Base-by-base conservation (phyloP, 2,888 invertebrate genomes). In the Drosophila fungiperda region DNA sequence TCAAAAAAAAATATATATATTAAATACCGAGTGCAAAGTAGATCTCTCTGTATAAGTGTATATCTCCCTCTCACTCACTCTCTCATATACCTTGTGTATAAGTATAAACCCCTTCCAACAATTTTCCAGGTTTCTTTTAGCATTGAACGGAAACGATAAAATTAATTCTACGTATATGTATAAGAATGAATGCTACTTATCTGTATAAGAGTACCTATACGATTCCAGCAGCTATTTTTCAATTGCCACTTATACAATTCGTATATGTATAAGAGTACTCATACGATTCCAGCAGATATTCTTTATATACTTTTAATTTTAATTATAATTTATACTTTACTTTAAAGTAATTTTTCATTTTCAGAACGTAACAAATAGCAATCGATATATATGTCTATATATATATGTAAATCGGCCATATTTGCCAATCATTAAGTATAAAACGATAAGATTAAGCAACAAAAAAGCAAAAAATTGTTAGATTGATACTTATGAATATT, bases 401-500 rank as follows among this genome's bases (percentile, higher is more conserved):
- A 50, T 60, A 53, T 59, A 29, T 62, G 48, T 80, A 80, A 54
- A 64, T 72, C 65, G 53, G 45, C 61, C 49, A 68, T 65, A 73
- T 53, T 72, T 73, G 62, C 64, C 80, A 76, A 77, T 66, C 50
- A 78, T 42, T 81, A 77, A 77, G 57, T 81, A 48, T 80, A 64
- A 45, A 20, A 45, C 20, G 61, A 54, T 77, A 76, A 20, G 35
- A 68, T 62, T 68, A 82, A 73, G 68, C 53, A 77, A 60, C 48
- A 54, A 38, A 29, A 23, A 67, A 33, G 48, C 53, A 55, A 68
- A 38, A 48, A 50, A 83, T 75, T 67, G 66, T 68, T 64, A 82
- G 74, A 82, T 89, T 68, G 59, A 82, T 68, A 76, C 70, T 76
- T 72, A 74, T 69, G 85, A 45, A 89, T 85, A 84, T 62, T 80